Conservation (phyloP, 1,140 invertebrate species). For the Sarcophaga peregrina region DNA sequence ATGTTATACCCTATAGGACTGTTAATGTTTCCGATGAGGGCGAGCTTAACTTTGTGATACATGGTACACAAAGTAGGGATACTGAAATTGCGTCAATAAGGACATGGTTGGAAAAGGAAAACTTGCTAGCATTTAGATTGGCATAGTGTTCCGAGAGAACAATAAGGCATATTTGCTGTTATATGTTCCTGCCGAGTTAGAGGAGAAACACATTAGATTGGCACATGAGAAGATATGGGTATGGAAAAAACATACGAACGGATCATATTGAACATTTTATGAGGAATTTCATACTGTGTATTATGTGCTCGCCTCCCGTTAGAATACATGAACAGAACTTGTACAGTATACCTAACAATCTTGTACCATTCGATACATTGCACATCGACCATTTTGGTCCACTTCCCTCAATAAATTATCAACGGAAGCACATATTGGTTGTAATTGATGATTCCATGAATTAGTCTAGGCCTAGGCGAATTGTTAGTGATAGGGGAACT, state of each 20-base stretch:
- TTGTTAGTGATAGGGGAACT: slow-evolving; percentile 54
- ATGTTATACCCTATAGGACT: neutral
- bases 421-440: slow-evolving; percentile 65
- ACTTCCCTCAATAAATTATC: slow-evolving; percentile 51
- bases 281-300: slow-evolving; percentile 51
- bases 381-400: slow-evolving; percentile 59
- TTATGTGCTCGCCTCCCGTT: slow-evolving; percentile 47
- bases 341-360: slow-evolving; percentile 56
- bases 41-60: neutral
- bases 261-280: slow-evolving; percentile 47
- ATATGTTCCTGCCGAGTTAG: neutral
- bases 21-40: neutral
- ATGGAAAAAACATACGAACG: neutral
- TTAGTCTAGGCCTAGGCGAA: slow-evolving; percentile 46
- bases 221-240: neutral
- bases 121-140: neutral
- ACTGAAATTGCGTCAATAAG: neutral
- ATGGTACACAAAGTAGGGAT: neutral
- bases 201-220: neutral
- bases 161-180: neutral
- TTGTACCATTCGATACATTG: slow-evolving; percentile 51
- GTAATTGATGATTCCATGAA: slow-evolving; percentile 55
- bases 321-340: slow-evolving; percentile 49
- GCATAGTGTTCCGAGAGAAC: neutral
- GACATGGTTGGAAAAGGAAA: neutral